phyloP scores from a whole-genome alignment of 2,888 invertebrate species.

The Drosophila kambysellisi region DNA sequence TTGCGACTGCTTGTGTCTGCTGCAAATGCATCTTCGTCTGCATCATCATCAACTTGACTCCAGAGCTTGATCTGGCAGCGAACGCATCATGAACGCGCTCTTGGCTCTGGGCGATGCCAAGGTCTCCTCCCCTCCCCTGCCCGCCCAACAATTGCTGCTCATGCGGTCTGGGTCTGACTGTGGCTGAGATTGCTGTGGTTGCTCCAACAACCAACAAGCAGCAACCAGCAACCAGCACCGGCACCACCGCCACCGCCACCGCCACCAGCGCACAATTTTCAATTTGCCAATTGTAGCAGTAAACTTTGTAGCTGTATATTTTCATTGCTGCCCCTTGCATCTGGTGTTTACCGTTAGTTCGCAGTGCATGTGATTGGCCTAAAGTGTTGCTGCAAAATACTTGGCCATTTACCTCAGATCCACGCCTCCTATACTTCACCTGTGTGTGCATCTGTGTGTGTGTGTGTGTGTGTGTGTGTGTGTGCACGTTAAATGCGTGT shows the following conservation, averaged over 20 bases:
- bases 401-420: conserved; percentile 46
- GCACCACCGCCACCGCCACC: conserved; percentile 29
- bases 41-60: conserved; percentile 15
- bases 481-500: conserved; percentile 20
- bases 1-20: conserved; percentile 46
- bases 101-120: conserved; percentile 64
- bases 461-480: conserved; percentile 5
- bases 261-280: conserved; percentile 75
- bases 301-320: conserved; percentile 73
- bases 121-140: conserved; percentile 10
- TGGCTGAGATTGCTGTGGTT: conserved; percentile 20
- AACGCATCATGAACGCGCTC: conserved; percentile 60
- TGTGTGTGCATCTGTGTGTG: background rate
- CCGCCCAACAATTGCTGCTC: conserved; percentile 21
- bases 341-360: conserved; percentile 64
- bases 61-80: conserved; percentile 68
- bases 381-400: conserved; percentile 66
- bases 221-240: background rate
- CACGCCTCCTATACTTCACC: conserved; percentile 1
- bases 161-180: conserved; percentile 30
- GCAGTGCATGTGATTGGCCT: conserved; percentile 74
- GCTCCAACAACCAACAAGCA: background rate
- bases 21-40: conserved; percentile 73
- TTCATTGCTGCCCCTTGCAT: conserved; percentile 16
- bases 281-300: conserved; percentile 82